Evolutionary conservation across 2,888 invertebrate species (phyloP), one percentile per base, ranked within the genome.

Genomic region (Doris montereyensis): DNA sequence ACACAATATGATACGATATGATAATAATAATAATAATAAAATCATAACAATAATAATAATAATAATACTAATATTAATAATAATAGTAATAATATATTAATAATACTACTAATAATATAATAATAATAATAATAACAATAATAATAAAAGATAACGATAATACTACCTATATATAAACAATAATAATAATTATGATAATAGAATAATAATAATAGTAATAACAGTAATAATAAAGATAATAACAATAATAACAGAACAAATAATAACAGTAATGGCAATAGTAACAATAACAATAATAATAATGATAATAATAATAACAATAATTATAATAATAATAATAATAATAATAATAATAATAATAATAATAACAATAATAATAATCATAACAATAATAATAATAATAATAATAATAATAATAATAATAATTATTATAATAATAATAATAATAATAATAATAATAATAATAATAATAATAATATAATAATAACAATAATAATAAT

Each of bases 21-120:
- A 68, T 68, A 68, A 32, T 30, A 68, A 68, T 28, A 10, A 68
- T 68, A 28, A 30, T 67, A 24, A 67, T 67, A 41, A 41, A 41
- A 41, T 41, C 5, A 41, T 41, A 41, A 41, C 17, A 41, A 41
- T 41, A 41, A 41, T 41, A 41, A 41, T 41, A 41, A 41, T 41
- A 41, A 41, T 41, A 41, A 41, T 41, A 41, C 5, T 41, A 41
- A 41, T 41, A 41, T 10, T 41, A 41, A 41, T 41, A 41, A 41
- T 21, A 68, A 68, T 28, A 68, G 21, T 28, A 10, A 30, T 68
- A n/a, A 28, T 68, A 68, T 30, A 28, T n/a, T 28, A 13, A 10
- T 32, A 28, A 67, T 30, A 68, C 24, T 68, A 3, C 17, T 67
- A 26, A 67, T 68, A 8, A 68, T 10, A 68, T 8, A 68, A 28